These are phyloP conservation scores for Manis pentadactyla DNA, from an alignment of 2,797 vertebrate species.

Conservation along the genomic window DNA sequence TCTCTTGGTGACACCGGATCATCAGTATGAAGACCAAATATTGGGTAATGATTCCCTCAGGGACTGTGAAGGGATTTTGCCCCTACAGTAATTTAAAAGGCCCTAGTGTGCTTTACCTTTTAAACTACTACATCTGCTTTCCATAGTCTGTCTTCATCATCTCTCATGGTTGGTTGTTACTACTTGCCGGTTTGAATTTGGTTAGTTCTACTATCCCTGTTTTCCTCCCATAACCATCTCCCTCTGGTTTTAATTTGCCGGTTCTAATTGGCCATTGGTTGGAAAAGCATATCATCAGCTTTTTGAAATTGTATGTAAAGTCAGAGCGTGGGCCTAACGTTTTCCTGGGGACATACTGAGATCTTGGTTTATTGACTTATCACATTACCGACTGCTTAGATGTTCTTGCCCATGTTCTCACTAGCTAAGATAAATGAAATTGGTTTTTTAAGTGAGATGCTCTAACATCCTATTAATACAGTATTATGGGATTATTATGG, in stretches of 20 bases:
- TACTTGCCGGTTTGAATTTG: conserved; percentile 42
- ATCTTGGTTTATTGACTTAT: not conserved
- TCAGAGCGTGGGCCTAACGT: not conserved
- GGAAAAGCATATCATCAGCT: not conserved
- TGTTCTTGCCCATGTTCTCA: not conserved
- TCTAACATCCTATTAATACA: conserved; percentile 23
- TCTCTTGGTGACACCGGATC: conserved; percentile 14
- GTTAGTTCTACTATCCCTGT: not conserved
- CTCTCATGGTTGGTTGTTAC: not conserved
- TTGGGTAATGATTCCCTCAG: conserved; percentile 21
- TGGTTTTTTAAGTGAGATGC: not conserved
- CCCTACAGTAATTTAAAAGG: not conserved
- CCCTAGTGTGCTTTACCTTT: not conserved
- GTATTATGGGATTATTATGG: not conserved
- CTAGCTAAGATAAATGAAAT: not conserved
- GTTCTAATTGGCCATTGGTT: not conserved
- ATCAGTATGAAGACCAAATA: conserved; percentile 40
- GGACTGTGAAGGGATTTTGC: conserved; percentile 42
- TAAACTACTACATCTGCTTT: not conserved
- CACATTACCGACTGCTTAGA: not conserved
- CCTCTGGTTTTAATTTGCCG: not conserved
- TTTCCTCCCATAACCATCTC: not conserved
- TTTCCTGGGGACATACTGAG: not conserved
- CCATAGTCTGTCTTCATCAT: not conserved
- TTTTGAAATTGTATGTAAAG: not conserved